phyloP scores from a whole-genome alignment of 2,888 invertebrate species.

The Corbicula japonica region DNA sequence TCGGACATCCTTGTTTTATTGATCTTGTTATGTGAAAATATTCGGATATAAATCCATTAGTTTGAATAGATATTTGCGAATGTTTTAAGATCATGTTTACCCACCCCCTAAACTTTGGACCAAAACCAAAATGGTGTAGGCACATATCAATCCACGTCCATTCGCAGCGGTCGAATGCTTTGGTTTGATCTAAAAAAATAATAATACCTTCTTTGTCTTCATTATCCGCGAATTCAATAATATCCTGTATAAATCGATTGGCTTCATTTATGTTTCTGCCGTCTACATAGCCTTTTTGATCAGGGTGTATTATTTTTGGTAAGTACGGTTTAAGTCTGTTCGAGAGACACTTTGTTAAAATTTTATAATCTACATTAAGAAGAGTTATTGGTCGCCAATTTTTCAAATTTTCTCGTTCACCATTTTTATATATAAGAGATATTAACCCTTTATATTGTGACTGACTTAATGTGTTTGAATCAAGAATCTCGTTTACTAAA shows the following conservation, averaged over 20 bases:
- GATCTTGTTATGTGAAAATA: not conserved
- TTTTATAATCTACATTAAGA: conserved; percentile 33
- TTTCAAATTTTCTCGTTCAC: conserved; percentile 17
- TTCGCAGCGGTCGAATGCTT: conserved; percentile 16
- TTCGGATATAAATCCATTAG: conserved; percentile 9
- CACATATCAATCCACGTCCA: conserved; percentile 16
- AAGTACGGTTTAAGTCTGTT: conserved; percentile 10
- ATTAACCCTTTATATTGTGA: conserved; percentile 3
- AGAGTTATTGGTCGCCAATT: conserved; percentile 29
- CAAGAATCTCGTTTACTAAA: not conserved
- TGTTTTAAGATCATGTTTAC: conserved; percentile 1
- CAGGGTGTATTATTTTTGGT: conserved; percentile 7
- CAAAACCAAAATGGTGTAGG: conserved; percentile 12
- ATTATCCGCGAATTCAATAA: not conserved
- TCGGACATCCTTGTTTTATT: no score
- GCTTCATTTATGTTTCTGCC: conserved; percentile 8
- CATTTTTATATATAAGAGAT: conserved; percentile 19
- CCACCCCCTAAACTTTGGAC: conserved; percentile 13
- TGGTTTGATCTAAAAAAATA: conserved; percentile 10
- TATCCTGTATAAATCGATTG: conserved; percentile 21
- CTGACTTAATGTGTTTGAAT: not conserved
- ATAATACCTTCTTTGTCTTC: conserved; percentile 9
- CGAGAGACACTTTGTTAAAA: conserved; percentile 4
- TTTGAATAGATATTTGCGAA: conserved; percentile 14
- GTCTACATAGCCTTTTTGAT: conserved; percentile 22